Conservation (phyloP, 2,888 invertebrate species). For the Rhodophaea formosa region DNA sequence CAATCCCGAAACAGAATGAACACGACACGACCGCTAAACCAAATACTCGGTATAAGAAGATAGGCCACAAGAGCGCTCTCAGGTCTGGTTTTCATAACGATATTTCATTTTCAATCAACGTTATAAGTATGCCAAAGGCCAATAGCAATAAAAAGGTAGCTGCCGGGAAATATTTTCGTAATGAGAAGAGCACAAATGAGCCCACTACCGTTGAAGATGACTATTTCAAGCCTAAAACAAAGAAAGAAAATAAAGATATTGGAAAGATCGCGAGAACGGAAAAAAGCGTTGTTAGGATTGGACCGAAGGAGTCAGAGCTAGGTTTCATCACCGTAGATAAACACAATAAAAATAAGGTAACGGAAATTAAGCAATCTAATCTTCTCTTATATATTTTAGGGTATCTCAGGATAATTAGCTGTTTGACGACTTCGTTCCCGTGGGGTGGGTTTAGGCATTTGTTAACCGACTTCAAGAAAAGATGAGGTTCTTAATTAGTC, state of each 20-base stretch:
- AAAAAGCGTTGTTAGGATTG: background rate
- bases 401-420: too few species aligned
- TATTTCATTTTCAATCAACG: slow-evolving; percentile 4
- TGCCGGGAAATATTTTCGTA: slow-evolving; percentile 35
- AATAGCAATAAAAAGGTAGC: slow-evolving; percentile 34
- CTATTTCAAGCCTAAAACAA: slow-evolving; percentile 18
- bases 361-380: too few species aligned
- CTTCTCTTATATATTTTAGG: too few species aligned
- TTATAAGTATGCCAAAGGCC: slow-evolving; percentile 11
- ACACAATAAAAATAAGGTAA: too few species aligned
- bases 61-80: background rate
- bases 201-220: slow-evolving; percentile 32
- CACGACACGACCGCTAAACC: background rate
- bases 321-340: too few species aligned
- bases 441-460: too few species aligned
- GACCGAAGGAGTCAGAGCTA: background rate
- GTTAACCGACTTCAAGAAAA: too few species aligned
- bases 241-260: slow-evolving; percentile 14
- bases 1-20: too few species aligned
- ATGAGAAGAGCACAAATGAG: slow-evolving; percentile 38
- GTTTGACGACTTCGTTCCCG: too few species aligned
- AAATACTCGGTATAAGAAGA: slow-evolving; percentile 7
- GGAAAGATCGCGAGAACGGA: background rate
- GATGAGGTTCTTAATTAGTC: too few species aligned
- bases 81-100: background rate